A percentile compares a stretch with the other conserved stretches of the same genome.
These are phyloP conservation scores for Callorhinus ursinus DNA, from an alignment of 2,113 vertebrate species.

Conservation along the genomic window DNA sequence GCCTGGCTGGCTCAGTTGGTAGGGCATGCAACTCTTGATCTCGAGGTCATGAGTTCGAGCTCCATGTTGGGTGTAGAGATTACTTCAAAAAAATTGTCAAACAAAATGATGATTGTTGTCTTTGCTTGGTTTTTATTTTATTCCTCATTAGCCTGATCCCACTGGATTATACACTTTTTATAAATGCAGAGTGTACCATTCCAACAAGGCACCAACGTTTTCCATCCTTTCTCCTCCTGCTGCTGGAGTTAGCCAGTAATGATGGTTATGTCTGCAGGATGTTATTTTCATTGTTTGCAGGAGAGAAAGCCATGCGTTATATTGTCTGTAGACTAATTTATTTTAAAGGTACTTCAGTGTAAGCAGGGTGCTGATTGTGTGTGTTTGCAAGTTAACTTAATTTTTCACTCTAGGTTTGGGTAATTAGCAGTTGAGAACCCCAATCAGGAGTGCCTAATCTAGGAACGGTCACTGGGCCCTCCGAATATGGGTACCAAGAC, in stretches of 20 bases:
- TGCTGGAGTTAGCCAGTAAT: not conserved
- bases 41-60: not conserved
- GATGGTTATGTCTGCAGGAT: not conserved
- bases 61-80: not conserved
- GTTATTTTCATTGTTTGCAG: not conserved
- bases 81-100: not conserved
- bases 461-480: not conserved
- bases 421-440: not conserved
- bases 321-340: not conserved
- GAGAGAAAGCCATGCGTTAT: not conserved
- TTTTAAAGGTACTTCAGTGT: not conserved
- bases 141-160: not conserved
- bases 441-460: not conserved
- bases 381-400: not conserved
- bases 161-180: not conserved
- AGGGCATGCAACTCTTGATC: not conserved
- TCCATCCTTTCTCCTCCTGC: not conserved
- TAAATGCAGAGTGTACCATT: not conserved
- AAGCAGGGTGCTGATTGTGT: not conserved
- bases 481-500: not conserved
- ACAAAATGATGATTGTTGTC: not conserved
- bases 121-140: not conserved
- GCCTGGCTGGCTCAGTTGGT: not conserved
- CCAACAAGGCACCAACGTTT: not conserved
- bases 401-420: not conserved